Conservation (phyloP, 1,140 invertebrate genomes). For the Brachionus rotundiformis region DNA sequence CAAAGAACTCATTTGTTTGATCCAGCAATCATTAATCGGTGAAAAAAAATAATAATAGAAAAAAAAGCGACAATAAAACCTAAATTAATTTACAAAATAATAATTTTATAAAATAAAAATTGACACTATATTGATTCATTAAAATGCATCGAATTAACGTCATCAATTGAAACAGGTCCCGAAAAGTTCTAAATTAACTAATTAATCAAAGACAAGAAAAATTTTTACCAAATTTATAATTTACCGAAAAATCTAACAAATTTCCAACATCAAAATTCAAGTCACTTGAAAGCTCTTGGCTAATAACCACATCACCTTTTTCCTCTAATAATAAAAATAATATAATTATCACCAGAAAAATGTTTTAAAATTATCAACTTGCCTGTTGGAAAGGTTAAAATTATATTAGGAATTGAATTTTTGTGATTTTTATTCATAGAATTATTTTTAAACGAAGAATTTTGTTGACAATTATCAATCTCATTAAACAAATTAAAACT, state of each 20-base stretch:
- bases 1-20: slow-evolving; percentile 30
- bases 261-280: slow-evolving; percentile 21
- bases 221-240: neutral
- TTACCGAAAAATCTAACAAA: neutral
- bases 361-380: neutral
- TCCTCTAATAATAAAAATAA: neutral
- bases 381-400: slow-evolving; percentile 35
- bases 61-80: neutral
- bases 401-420: slow-evolving; percentile 48
- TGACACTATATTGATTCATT: slow-evolving; percentile 11
- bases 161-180: slow-evolving; percentile 26
- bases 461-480: slow-evolving; percentile 1
- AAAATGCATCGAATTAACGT: neutral
- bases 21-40: neutral
- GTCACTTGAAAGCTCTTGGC: slow-evolving; percentile 26
- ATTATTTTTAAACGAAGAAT: neutral
- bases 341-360: neutral
- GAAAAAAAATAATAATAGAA: neutral
- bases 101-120: slow-evolving; percentile 1
- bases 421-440: slow-evolving; percentile 27
- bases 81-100: slow-evolving; percentile 10
- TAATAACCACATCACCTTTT: slow-evolving; percentile 24
- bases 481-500: slow-evolving; percentile 11
- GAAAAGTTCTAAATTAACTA: neutral
- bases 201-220: neutral